Evolutionary conservation across 2,113 vertebrate species (phyloP).

Genomic region (Campylomormyrus numenius): DNA sequence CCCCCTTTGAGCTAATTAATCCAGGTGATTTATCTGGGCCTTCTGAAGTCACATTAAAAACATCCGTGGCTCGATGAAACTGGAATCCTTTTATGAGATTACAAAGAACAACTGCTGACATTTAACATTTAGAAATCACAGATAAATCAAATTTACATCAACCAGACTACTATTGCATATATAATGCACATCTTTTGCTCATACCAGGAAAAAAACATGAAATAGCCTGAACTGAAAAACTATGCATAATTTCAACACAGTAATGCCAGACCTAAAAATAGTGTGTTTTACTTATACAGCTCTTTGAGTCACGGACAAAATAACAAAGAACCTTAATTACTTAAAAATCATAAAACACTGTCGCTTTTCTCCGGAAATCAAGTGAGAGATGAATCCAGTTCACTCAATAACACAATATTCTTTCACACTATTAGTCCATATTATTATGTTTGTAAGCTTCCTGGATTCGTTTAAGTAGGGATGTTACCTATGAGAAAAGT

Average conservation of each 20-base stretch:
- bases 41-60: conserved; percentile 1
- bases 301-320: background rate
- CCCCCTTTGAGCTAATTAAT: conserved; percentile 8
- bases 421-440: background rate
- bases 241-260: background rate
- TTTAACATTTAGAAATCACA: background rate
- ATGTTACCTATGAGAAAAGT: background rate
- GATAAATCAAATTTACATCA: background rate
- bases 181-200: background rate
- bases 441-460: background rate
- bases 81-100: background rate
- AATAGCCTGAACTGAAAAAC: background rate
- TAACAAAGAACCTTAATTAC: background rate
- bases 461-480: background rate
- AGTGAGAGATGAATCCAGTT: background rate
- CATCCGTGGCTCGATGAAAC: background rate
- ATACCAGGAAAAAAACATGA: background rate
- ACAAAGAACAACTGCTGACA: background rate
- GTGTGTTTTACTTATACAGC: background rate
- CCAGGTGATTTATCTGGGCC: background rate
- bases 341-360: background rate
- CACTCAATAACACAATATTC: background rate
- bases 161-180: background rate
- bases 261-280: background rate
- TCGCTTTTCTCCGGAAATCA: background rate